Base-by-base conservation (phyloP, 2,888 invertebrate genomes). In the Chrysolina americana region DNA sequence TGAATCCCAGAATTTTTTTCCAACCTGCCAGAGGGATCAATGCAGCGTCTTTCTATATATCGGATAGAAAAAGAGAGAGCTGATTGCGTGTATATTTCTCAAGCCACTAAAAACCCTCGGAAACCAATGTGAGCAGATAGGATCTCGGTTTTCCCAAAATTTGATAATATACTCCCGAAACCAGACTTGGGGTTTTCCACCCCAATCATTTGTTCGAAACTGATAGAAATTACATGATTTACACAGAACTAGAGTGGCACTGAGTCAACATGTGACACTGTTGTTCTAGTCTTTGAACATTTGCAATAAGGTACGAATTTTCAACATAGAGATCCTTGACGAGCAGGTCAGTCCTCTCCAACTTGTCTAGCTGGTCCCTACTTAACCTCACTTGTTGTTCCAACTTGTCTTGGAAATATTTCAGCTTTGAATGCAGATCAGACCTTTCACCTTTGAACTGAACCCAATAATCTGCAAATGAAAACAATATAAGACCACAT, bases 311-410 rank as follows among this genome's bases (percentile, higher is more conserved):
- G 87, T 94, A 93, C 70, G 95, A 93, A 89, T 96, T 96, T 88
- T 96, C 96, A 68, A 95, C 92, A 88, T 94, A 96, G 76, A 96
- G 90, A 84, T 96, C 95, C 89, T 95, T 94, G 23, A 95, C 93
- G 63, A 95, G 89, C 82, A 94, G 86, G 87, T 96, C 96, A 17
- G 94, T 92, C 83, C 92, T 91, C 50, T 93, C 91, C 73, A 95
- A 89, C 79, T 93, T 92, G 83, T 94, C 93, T 70, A 91, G 88
- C 88, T 93, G 90, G 77, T 91, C 90, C 78, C 89, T 89, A 81
- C 89, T 89, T 56, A 89, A 86, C 76, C 89, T 84, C 62, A 90
- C 87, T 81, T 92, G 91, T 71, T 90, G 88, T 65, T 91, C 89
- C 15, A 92, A 83, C 80, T 90, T 90, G 65, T 91, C 90, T 82